phyloP scores from a whole-genome alignment of 2,888 invertebrate genomes.

The Sarcophaga rosellei region DNA sequence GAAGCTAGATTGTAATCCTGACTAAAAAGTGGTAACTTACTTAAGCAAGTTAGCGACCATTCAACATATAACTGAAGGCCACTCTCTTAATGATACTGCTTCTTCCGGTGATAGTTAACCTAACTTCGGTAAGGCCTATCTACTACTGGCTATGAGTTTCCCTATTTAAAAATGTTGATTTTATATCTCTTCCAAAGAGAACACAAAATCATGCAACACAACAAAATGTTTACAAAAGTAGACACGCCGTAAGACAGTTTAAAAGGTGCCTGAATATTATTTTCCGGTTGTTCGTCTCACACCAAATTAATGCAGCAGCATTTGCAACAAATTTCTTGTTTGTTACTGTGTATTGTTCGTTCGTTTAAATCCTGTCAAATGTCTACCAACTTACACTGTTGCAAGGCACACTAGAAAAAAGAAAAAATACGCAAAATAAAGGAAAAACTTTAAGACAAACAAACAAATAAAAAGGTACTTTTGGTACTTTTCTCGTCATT shows the following conservation, averaged over 20 bases:
- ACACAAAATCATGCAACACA: too few species aligned
- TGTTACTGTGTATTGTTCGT: not conserved
- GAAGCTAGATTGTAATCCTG: too few species aligned
- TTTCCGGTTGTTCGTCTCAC: not conserved
- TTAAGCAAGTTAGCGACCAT: too few species aligned
- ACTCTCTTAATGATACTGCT: too few species aligned
- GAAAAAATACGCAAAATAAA: not conserved
- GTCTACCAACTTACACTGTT: slow-evolving; percentile 18
- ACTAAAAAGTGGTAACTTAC: too few species aligned
- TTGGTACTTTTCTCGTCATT: not conserved
- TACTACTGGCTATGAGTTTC: too few species aligned
- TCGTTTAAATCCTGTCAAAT: slow-evolving; percentile 19
- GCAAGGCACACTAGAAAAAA: not conserved
- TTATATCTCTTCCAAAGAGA: too few species aligned
- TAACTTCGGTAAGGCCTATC: too few species aligned
- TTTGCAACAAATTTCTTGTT: not conserved
- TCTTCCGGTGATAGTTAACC: too few species aligned
- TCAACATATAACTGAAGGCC: too few species aligned
- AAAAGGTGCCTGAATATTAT: not conserved
- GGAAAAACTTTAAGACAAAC: not conserved
- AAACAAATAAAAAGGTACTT: not conserved
- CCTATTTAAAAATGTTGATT: too few species aligned
- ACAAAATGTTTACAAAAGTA: not conserved
- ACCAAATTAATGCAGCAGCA: not conserved
- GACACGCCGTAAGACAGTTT: slow-evolving; percentile 12